Percentiles rank a stretch among this genome's conserved stretches.
These are phyloP conservation scores for Corythornis madagascariensis DNA, from an alignment of 2,113 vertebrate genomes.

Conservation along the genomic window DNA sequence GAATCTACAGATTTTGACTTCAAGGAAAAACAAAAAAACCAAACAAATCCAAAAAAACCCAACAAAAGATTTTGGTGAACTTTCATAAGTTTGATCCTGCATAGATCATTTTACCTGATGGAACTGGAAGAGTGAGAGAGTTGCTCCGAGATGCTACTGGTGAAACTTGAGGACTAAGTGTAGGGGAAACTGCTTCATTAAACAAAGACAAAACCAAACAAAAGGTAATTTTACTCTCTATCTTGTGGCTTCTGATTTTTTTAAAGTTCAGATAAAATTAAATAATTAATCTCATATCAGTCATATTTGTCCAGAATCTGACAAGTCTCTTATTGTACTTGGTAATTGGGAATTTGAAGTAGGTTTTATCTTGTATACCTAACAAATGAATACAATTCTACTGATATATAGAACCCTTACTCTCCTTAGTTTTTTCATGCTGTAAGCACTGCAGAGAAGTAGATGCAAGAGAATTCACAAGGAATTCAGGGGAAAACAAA, in stretches of 20 bases:
- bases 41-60: too few species aligned
- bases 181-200: slow-evolving; percentile 78
- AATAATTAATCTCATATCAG: neutral
- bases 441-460: neutral
- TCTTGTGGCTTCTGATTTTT: neutral
- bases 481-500: neutral
- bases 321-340: neutral
- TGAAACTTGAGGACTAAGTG: slow-evolving; percentile 80
- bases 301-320: neutral
- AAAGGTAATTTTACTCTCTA: neutral
- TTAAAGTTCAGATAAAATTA: neutral
- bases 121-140: slow-evolving; percentile 75
- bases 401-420: neutral
- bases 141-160: slow-evolving; percentile 80
- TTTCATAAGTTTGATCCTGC: neutral
- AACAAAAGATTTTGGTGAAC: neutral
- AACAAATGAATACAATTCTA: neutral
- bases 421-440: neutral
- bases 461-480: neutral
- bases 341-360: neutral
- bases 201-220: neutral
- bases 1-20: neutral
- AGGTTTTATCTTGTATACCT: neutral
- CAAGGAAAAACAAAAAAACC: too few species aligned
- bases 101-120: slow-evolving; percentile 69